Evolutionary conservation across 2,888 invertebrate genomes (phyloP).

Genomic region (Clusia tigrina): DNA sequence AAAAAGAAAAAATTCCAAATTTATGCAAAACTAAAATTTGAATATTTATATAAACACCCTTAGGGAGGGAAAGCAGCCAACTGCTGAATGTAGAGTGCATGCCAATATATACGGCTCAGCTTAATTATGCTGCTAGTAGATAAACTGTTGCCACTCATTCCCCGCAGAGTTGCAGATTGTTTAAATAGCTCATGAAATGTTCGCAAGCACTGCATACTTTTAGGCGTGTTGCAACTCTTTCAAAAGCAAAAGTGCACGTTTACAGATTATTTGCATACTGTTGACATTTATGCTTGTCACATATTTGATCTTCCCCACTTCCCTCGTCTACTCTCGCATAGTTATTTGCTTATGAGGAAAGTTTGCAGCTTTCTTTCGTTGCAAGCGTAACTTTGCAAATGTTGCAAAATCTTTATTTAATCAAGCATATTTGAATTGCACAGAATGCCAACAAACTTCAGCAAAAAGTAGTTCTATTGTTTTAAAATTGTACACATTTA

Average conservation of each 20-base stretch:
- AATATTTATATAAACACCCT: background rate
- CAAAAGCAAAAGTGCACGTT: background rate
- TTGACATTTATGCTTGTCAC: background rate
- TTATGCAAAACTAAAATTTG: constrained; percentile 2
- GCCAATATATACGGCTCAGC: background rate
- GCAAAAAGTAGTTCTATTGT: constrained; percentile 45
- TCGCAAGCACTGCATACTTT: constrained; percentile 25
- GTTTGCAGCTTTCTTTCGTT: background rate
- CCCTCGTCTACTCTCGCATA: background rate
- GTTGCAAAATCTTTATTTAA: constrained; percentile 51
- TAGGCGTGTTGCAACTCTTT: constrained; percentile 11
- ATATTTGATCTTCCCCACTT: background rate
- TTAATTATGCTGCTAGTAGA: too few species aligned
- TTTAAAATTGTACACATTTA: constrained; percentile 30
- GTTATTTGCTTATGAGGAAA: background rate
- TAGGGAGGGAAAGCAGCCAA: background rate
- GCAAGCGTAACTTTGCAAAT: background rate
- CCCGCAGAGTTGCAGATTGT: background rate
- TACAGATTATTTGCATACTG: background rate
- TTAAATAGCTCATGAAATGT: background rate
- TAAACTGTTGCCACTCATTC: too few species aligned
- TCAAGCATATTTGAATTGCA: constrained; percentile 45
- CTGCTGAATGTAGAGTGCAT: background rate
- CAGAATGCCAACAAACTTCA: constrained; percentile 44
- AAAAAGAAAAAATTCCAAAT: background rate